Evolutionary conservation across 2,113 vertebrate species (phyloP).

Genomic region (Aepyceros melampus): DNA sequence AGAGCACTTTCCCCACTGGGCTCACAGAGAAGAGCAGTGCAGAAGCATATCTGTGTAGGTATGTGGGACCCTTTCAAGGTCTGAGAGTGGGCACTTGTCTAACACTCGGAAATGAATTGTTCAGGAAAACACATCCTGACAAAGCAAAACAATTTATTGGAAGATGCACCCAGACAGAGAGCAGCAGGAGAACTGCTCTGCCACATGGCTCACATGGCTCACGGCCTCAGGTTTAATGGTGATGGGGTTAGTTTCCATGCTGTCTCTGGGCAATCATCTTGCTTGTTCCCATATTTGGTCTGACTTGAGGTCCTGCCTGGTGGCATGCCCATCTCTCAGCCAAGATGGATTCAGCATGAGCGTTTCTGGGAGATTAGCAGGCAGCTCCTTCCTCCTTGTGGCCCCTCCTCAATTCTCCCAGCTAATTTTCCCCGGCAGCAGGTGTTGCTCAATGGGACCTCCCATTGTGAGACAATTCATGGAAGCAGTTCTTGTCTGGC

Average conservation of each 20-base stretch:
- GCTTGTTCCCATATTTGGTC: neutral
- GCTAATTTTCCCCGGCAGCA: neutral
- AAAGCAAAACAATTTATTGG: neutral
- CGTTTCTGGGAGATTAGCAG: neutral
- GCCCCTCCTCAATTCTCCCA: neutral
- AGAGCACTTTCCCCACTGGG: neutral
- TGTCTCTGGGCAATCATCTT: neutral
- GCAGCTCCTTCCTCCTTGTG: neutral
- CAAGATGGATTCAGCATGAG: neutral
- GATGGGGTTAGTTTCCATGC: neutral
- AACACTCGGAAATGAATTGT: neutral
- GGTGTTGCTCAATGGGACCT: neutral
- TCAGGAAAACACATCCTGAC: neutral
- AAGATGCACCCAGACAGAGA: neutral
- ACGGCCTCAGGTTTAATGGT: neutral
- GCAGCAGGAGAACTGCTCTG: neutral
- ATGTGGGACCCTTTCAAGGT: neutral
- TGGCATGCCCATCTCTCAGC: neutral
- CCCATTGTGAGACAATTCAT: neutral
- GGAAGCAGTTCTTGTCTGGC: neutral
- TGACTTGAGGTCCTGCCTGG: neutral
- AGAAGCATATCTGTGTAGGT: no score
- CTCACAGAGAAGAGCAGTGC: neutral
- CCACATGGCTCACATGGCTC: neutral
- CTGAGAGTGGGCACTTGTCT: neutral